Percentiles rank a stretch among this genome's conserved stretches.
Evolutionary conservation across 2,113 vertebrate species (phyloP).

Genomic region (Prinia subflava): DNA sequence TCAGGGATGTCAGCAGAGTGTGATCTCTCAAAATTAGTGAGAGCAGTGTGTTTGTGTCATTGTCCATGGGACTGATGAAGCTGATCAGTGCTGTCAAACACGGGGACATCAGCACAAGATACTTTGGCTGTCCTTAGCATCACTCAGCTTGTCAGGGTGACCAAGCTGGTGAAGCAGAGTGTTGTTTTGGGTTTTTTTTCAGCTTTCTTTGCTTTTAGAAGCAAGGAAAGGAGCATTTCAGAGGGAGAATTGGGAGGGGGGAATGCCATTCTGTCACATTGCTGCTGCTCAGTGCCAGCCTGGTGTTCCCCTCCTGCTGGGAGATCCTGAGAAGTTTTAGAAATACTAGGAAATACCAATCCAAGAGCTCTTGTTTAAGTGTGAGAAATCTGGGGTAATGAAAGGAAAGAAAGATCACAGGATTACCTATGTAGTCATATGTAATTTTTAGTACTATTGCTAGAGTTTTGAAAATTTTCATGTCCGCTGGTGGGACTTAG

Average conservation of each 20-base stretch:
- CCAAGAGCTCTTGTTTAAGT: neutral
- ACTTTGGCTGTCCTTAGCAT: neutral
- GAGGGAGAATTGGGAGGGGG: neutral
- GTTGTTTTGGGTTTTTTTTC: neutral
- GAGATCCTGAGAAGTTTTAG: neutral
- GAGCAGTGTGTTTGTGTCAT: neutral
- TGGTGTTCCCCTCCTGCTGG: neutral
- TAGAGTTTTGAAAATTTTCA: neutral
- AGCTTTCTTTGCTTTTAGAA: neutral
- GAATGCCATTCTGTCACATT: accelerated
- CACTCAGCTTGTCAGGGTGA: neutral
- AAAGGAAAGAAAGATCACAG: neutral
- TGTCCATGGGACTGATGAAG: neutral
- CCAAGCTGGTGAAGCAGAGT: neutral
- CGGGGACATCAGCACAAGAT: accelerated
- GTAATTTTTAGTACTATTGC: neutral
- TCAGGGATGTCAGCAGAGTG: neutral
- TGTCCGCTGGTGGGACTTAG: neutral
- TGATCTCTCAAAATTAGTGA: accelerated
- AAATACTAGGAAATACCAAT: neutral
- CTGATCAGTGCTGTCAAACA: neutral
- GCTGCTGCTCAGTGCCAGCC: neutral
- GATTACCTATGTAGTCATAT: neutral
- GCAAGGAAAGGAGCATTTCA: neutral
- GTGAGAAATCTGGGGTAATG: neutral